Evolutionary conservation across 1,140 invertebrate genomes (phyloP).

Genomic region (Drosophila hydei): DNA sequence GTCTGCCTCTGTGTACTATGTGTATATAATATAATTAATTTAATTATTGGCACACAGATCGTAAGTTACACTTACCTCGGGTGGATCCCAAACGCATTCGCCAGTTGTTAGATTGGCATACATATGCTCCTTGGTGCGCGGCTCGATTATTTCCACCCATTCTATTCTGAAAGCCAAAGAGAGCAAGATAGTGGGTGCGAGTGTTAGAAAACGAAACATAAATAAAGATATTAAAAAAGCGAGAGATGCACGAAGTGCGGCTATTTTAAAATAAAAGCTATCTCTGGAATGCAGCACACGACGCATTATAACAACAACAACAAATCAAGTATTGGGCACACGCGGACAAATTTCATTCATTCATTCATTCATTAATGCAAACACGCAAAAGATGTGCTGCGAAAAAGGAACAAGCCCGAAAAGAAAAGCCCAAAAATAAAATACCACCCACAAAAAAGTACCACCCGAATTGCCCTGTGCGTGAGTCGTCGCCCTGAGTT

Average conservation of each 20-base stretch:
- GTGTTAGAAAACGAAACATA: slow-evolving; percentile 60
- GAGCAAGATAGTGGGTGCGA: slow-evolving; percentile 14
- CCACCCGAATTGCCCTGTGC: slow-evolving; percentile 46
- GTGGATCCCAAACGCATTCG: slow-evolving; percentile 99
- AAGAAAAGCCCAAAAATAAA: slow-evolving; percentile 42
- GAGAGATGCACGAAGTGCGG: slow-evolving; percentile 56
- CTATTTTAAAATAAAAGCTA: slow-evolving; percentile 71
- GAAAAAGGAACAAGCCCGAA: slow-evolving; percentile 19
- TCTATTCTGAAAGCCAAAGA: slow-evolving; percentile 84
- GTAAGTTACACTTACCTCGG: slow-evolving; percentile 86
- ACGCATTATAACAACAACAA: slow-evolving; percentile 24
- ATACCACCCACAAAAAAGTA: slow-evolving; percentile 52
- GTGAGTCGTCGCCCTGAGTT: slow-evolving; percentile 33
- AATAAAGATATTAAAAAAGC: slow-evolving; percentile 70
- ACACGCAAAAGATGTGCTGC: slow-evolving; percentile 24
- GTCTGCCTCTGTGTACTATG: neutral
- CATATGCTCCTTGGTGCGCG: slow-evolving; percentile 98
- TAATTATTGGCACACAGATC: slow-evolving; percentile 22
- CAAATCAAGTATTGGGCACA: slow-evolving; percentile 35
- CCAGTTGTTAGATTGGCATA: slow-evolving; percentile 99
- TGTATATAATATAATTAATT: slow-evolving; percentile 26
- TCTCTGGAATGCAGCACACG: slow-evolving; percentile 61
- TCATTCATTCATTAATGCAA: slow-evolving; percentile 56
- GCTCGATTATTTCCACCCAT: slow-evolving; percentile 99
- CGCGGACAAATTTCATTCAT: slow-evolving; percentile 61